Conservation (phyloP, 1,140 invertebrate genomes). For the Phocides pigmalion region DNA sequence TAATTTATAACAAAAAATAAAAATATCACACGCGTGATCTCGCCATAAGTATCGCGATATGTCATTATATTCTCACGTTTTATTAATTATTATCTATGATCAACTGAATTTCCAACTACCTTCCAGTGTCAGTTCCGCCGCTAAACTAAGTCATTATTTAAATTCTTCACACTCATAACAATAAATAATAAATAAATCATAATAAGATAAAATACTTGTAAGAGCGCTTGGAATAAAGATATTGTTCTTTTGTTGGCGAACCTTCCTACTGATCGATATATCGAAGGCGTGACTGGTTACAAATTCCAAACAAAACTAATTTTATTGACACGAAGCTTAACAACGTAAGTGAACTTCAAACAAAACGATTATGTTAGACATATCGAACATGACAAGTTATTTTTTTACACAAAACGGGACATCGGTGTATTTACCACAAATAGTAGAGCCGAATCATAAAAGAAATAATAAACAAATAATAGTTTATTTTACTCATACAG, state of each 20-base stretch:
- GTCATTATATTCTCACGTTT: slow-evolving; percentile 75
- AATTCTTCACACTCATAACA: slow-evolving; percentile 9
- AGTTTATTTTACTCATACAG: no score
- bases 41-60: slow-evolving; percentile 55
- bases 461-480: no score
- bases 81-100: slow-evolving; percentile 48
- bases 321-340: slow-evolving; percentile 53
- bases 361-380: slow-evolving; percentile 59
- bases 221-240: not conserved
- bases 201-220: slow-evolving; percentile 1
- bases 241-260: not conserved
- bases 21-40: slow-evolving; percentile 55
- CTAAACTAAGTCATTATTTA: slow-evolving; percentile 16
- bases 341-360: slow-evolving; percentile 47
- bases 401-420: no score
- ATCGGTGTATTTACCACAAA: no score
- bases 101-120: slow-evolving; percentile 15
- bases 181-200: slow-evolving; percentile 8
- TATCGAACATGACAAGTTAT: slow-evolving; percentile 40
- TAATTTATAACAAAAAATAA: slow-evolving; percentile 51
- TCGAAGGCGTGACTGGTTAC: slow-evolving; percentile 51
- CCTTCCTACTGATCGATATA: slow-evolving; percentile 21
- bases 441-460: no score
- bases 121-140: slow-evolving; percentile 13
- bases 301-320: slow-evolving; percentile 62